Percentiles rank a stretch among this genome's conserved stretches.
Evolutionary conservation across 2,888 invertebrate species (phyloP).

Genomic region (Sphecodes monilicornis): DNA sequence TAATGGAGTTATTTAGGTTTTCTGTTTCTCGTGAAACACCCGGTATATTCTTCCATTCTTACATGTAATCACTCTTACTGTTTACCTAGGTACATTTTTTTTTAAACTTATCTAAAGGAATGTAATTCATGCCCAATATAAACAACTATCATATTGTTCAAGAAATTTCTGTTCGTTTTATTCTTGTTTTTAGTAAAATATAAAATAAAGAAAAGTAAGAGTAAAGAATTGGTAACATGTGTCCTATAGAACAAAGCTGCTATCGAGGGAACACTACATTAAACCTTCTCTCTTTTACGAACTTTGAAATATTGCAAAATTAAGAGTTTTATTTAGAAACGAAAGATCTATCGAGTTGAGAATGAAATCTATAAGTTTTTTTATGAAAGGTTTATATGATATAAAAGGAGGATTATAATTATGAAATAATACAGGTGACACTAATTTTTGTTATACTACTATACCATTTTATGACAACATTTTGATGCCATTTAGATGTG

Average conservation of each 20-base stretch:
- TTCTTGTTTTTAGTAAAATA: neutral
- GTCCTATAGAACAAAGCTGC: neutral
- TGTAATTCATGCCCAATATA: neutral
- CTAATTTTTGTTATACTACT: constrained; percentile 43
- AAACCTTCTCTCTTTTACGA: constrained; percentile 13
- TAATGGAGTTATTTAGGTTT: too few relatives aligned
- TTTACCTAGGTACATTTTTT: neutral
- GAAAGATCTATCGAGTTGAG: constrained; percentile 24
- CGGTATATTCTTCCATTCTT: neutral
- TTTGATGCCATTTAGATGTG: constrained; percentile 42
- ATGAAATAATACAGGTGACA: constrained; percentile 37
- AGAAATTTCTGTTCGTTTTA: neutral
- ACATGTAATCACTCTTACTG: neutral
- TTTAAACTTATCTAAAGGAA: neutral
- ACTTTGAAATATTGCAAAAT: constrained; percentile 25
- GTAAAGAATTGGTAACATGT: constrained; percentile 2
- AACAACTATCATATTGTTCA: neutral
- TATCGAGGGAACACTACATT: constrained; percentile 9
- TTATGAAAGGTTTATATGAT: constrained; percentile 24
- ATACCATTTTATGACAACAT: constrained; percentile 40
- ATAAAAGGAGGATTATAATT: constrained; percentile 35
- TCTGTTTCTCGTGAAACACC: too few relatives aligned
- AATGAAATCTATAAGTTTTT: constrained; percentile 16
- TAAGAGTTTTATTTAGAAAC: constrained; percentile 20
- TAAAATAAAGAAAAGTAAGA: neutral